Evolutionary conservation across 2,797 vertebrate genomes (phyloP), one percentile per base, ranked within the genome.

Genomic region (Labroides dimidiatus): DNA sequence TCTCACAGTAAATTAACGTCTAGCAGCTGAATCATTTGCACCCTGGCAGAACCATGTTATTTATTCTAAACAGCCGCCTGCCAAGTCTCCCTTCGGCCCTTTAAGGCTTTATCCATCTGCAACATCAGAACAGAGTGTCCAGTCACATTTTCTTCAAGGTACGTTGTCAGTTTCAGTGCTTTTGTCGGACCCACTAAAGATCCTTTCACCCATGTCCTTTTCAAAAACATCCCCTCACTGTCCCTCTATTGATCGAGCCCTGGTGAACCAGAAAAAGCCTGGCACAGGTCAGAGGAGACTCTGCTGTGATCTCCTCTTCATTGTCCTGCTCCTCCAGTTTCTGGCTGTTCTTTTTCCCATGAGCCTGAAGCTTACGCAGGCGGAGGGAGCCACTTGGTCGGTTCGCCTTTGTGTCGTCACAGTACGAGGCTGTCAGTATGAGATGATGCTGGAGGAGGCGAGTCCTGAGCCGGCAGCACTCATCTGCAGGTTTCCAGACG

Each of bases 401-500:
- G 75, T 89, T 81, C 50, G 64, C 80, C 33, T 69, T 82, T 76
- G 51, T 54, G 51, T 64, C 77, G 56, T 68, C 78, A 74, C 78
- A 83, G 90, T 86, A 86, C 88, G 80, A 87, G 84, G 79, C 86
- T 82, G 90, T 99, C 96, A 99, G 87, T 97, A 99, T 11, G 96
- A 96, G 93, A 98, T 94, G 93, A 98, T 94, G 87, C 95, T 96
- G 75, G 96, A 96, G 83, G 96, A 94, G 81, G 96, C 94, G 10
- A 95, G 93, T 44, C 94, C 96, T 63, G 96, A 94, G 72, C 94
- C 91, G 72, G 94, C 93, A 43, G 96, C 90, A 80, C 90, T 94
- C 94, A 96, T 95, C 92, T 98, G 97, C 85, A 99, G 92, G 83
- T 96, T 99, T 91, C 98, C 98, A 90, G 98, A 99, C 89, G 98